Conservation (phyloP, 2,888 invertebrate species). For the Tinea trinotella region DNA sequence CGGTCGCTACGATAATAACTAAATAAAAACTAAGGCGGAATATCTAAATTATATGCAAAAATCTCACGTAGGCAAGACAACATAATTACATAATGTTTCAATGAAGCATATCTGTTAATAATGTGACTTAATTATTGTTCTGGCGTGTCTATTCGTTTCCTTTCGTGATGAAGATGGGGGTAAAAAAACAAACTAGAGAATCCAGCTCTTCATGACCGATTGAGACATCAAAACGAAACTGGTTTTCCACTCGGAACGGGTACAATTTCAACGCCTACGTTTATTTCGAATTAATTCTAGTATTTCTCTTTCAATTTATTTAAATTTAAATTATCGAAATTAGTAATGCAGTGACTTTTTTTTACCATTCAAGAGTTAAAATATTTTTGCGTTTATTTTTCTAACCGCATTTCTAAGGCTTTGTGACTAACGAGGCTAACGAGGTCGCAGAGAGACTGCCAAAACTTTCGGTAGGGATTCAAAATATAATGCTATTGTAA, state of each 20-base stretch:
- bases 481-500: too few species aligned
- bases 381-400: too few species aligned
- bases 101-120: constrained; percentile 11
- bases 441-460: too few species aligned
- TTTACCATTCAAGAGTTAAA: too few species aligned
- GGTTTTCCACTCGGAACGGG: constrained; percentile 1
- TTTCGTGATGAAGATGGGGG: not conserved
- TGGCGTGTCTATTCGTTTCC: constrained; percentile 14
- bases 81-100: constrained; percentile 11
- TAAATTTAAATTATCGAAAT: too few species aligned
- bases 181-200: constrained; percentile 5
- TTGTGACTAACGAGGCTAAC: too few species aligned
- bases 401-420: too few species aligned
- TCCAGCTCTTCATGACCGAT: constrained; percentile 17
- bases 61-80: too few species aligned
- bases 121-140: constrained; percentile 10
- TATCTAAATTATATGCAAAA: not conserved
- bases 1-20: too few species aligned
- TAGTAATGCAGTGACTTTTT: too few species aligned
- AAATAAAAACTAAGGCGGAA: too few species aligned
- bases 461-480: too few species aligned
- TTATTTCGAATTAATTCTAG: not conserved
- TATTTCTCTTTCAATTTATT: not conserved
- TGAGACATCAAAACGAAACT: constrained; percentile 12
- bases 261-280: constrained; percentile 10